Conservation (phyloP, 2,797 vertebrate genomes). For the Cryptoprocta ferox region DNA sequence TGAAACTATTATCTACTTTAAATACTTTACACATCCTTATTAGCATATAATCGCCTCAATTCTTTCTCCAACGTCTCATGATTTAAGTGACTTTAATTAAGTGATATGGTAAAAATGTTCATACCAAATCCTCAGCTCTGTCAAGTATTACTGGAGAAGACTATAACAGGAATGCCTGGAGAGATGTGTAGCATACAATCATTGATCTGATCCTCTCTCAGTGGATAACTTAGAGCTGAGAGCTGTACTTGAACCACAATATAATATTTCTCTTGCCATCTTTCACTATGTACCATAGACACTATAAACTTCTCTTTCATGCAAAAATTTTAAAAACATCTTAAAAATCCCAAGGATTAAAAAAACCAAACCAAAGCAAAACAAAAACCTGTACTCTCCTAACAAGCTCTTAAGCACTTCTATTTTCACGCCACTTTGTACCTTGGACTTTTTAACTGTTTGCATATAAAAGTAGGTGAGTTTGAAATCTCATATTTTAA, state of each 20-base stretch:
- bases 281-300: not conserved
- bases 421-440: not conserved
- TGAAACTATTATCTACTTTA: not conserved
- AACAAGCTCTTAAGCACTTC: not conserved
- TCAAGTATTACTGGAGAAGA: not conserved
- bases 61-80: not conserved
- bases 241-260: not conserved
- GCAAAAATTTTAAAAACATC: not conserved
- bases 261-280: not conserved
- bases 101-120: not conserved
- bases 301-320: not conserved
- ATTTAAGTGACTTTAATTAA: not conserved
- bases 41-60: not conserved
- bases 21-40: constrained; percentile 6
- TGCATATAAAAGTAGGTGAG: not conserved
- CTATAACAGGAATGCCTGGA: not conserved
- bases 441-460: not conserved
- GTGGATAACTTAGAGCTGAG: not conserved
- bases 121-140: not conserved
- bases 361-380: no score
- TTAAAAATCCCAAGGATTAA: not conserved
- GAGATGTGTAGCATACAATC: not conserved
- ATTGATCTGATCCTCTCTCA: not conserved
- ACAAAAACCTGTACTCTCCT: not conserved
- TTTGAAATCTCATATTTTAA: constrained; percentile 25